Conservation (phyloP, 1,140 invertebrate genomes). For the Procambarus clarkii region DNA sequence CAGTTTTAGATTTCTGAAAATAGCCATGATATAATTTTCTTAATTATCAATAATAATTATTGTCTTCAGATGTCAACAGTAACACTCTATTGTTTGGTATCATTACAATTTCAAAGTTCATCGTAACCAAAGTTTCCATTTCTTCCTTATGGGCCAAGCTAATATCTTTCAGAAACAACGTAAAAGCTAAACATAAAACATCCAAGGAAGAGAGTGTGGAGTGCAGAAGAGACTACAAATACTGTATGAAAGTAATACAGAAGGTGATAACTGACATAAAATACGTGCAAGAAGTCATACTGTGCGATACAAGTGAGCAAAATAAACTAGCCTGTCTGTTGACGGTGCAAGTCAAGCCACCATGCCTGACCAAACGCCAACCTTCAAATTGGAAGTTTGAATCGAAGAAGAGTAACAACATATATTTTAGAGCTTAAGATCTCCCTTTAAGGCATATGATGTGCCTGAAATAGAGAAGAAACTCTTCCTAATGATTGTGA, state of each 20-base stretch:
- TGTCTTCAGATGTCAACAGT: too few species aligned
- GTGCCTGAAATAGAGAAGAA: slow-evolving; percentile 47
- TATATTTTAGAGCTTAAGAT: slow-evolving; percentile 37
- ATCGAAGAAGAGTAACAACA: slow-evolving; percentile 44
- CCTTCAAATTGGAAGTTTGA: slow-evolving; percentile 28
- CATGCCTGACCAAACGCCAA: slow-evolving; percentile 30
- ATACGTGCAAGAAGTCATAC: slow-evolving; percentile 20
- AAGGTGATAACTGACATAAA: background rate
- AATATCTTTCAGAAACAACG: background rate
- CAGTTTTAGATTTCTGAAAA: too few species aligned
- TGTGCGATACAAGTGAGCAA: slow-evolving; percentile 32
- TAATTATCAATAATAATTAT: too few species aligned
- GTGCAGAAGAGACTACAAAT: background rate
- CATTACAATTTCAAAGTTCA: too few species aligned
- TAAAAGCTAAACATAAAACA: background rate
- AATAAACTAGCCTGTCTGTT: slow-evolving; percentile 26
- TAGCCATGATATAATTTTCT: too few species aligned
- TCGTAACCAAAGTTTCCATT: too few species aligned
- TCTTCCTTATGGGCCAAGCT: too few species aligned
- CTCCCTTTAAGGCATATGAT: slow-evolving; percentile 46
- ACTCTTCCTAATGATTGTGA: slow-evolving; percentile 20
- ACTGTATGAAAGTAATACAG: background rate
- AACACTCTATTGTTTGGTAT: too few species aligned
- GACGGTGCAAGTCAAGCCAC: slow-evolving; percentile 22
- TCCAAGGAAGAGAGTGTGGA: background rate